A percentile compares a stretch with the other conserved stretches of the same genome.
phyloP scores from a whole-genome alignment of 1,140 invertebrate genomes.

The Teleopsis dalmanni region DNA sequence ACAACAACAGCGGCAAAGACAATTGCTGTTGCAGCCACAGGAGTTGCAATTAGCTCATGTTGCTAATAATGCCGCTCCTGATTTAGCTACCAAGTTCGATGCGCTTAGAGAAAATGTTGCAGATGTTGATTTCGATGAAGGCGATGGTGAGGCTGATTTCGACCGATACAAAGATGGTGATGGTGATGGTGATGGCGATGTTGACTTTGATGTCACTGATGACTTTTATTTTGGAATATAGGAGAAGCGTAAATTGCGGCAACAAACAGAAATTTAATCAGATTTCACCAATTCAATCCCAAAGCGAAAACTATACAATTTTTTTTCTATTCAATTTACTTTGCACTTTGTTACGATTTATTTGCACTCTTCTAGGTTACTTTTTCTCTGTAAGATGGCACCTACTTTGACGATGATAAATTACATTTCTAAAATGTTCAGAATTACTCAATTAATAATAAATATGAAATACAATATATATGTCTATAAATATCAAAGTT shows the following conservation, averaged over 20 bases:
- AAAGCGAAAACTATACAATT: too few relatives aligned
- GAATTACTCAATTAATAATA: too few relatives aligned
- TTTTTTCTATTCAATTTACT: too few relatives aligned
- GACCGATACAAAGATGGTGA: background rate
- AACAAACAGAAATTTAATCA: too few relatives aligned
- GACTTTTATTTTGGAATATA: background rate
- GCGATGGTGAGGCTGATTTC: background rate
- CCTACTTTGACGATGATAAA: too few relatives aligned
- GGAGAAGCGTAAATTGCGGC: background rate
- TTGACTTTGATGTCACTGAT: background rate
- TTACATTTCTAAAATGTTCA: too few relatives aligned
- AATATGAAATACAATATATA: too few relatives aligned
- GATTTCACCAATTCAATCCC: too few relatives aligned
- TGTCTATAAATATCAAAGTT: too few relatives aligned
- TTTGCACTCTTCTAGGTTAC: too few relatives aligned
- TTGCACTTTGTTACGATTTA: too few relatives aligned
- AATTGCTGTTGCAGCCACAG: background rate
- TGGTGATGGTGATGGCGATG: background rate
- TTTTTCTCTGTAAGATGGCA: too few relatives aligned
- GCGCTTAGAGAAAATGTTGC: background rate
- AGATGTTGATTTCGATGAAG: background rate
- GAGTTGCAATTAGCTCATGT: slow-evolving; percentile 15
- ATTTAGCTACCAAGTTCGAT: background rate
- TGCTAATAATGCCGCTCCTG: slow-evolving; percentile 18
- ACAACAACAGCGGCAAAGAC: slow-evolving; percentile 4